phyloP scores from a whole-genome alignment of 2,888 invertebrate genomes.

The Dorcus hopei region DNA sequence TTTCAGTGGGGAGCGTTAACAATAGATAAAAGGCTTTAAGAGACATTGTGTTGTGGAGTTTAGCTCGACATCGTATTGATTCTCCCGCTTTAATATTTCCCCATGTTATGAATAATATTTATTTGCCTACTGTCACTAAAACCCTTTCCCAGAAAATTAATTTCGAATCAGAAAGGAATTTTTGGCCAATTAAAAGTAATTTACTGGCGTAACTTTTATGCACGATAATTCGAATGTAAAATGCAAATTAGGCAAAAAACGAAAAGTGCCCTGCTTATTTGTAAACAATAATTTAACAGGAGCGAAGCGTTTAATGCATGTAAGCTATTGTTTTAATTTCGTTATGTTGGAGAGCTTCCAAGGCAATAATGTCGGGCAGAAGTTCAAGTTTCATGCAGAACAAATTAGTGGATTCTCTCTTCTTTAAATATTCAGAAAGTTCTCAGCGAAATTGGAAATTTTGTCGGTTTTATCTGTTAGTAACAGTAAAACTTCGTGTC shows the following conservation, averaged over 20 bases:
- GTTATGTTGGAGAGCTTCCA: constrained; percentile 43
- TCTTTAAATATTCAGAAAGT: constrained; percentile 43
- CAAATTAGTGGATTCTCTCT: constrained; percentile 43
- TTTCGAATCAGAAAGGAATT: too few relatives aligned
- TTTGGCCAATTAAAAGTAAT: too few relatives aligned
- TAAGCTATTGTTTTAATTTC: constrained; percentile 48
- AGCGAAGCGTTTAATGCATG: constrained; percentile 34
- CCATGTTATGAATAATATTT: too few relatives aligned
- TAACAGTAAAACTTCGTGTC: constrained; percentile 7
- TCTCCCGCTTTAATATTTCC: background rate
- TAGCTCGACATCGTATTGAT: background rate
- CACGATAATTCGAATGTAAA: too few relatives aligned
- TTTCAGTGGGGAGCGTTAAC: constrained; percentile 15
- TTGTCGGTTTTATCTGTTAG: constrained; percentile 11
- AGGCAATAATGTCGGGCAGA: constrained; percentile 43
- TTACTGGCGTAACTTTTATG: too few relatives aligned
- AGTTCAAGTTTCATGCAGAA: constrained; percentile 42
- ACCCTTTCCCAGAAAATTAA: too few relatives aligned
- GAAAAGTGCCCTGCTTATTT: constrained; percentile 1
- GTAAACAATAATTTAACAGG: constrained; percentile 19
- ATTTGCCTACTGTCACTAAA: too few relatives aligned
- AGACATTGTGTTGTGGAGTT: constrained; percentile 10
- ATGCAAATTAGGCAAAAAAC: too few relatives aligned
- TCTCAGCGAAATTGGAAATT: constrained; percentile 26
- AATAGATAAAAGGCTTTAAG: constrained; percentile 18